Evolutionary conservation across 2,797 vertebrate species (phyloP), one percentile per base, ranked within the genome.

Genomic region (Sarcoramphus papa): DNA sequence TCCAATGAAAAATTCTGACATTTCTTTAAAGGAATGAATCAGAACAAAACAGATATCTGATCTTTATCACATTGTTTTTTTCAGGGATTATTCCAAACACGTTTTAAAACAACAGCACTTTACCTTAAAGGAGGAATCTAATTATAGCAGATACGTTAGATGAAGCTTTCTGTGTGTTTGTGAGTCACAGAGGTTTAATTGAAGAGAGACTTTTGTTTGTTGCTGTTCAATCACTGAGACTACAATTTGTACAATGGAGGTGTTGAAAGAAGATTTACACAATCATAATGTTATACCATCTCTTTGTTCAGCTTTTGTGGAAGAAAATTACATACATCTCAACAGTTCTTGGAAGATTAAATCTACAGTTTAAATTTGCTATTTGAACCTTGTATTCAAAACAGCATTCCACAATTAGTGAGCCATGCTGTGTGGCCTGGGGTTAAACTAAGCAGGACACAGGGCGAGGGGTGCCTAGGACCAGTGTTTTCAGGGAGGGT

Each of bases 251-350:
- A 75, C 69, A 94, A 92, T 83, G 53, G 54, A 84, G 84, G 91
- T 94, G 96, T 82, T 96, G 97, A 97, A 94, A 97, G 96, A 96
- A 95, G 91, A 93, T 95, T 95, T 81, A 63, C 88, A 82, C 78
- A 79, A 54, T 94, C 91, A 97, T 94, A 96, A 96, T 85, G 85
- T 96, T 96, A 92, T 95, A 90, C 89, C 53, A 82, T 87, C 84
- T 94, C 92, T 97, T 95, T 97, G 96, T 97, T 97, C 84, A 80
- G 80, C 94, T 92, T 97, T 97, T 93, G 85, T 92, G 83, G 70
- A 90, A 97, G 95, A 95, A 87, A 96, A 96, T 89, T 86, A 90
- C 91, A 89, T 78, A 82, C 48, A 91, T 63, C 85, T 97, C 80
- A 93, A 94, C 93, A 94, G 92, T 85, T 89, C 96, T 91, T 1